Conservation (phyloP, 2,888 invertebrate species). For the Phengaris alcon region DNA sequence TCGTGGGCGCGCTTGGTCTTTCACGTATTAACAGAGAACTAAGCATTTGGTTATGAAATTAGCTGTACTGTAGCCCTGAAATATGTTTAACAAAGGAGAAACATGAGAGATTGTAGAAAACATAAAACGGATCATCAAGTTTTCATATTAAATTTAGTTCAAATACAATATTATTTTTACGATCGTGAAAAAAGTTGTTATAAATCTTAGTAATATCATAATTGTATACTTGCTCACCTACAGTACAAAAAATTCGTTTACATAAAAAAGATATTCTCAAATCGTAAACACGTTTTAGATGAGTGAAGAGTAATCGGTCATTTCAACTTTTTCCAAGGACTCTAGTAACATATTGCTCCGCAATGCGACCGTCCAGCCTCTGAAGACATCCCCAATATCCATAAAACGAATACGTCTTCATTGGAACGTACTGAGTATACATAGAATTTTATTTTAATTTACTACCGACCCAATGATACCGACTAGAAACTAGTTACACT, state of each 20-base stretch:
- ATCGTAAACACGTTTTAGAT: neutral
- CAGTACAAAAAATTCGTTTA: no score
- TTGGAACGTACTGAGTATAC: neutral
- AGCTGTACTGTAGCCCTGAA: neutral
- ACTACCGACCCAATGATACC: no score
- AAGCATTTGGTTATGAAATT: neutral
- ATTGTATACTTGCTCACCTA: no score
- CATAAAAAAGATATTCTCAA: neutral
- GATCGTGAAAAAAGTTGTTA: no score
- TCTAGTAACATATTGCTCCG: neutral
- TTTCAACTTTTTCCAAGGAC: slow-evolving; percentile 9
- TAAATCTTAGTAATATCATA: no score
- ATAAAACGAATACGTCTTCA: neutral
- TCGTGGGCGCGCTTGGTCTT: neutral
- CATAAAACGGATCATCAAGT: no score
- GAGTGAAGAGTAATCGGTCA: neutral
- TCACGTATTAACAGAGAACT: neutral
- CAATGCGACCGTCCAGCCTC: slow-evolving; percentile 6
- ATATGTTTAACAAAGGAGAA: no score
- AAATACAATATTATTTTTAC: no score
- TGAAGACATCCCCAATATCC: neutral
- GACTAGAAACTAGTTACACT: no score
- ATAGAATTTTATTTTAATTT: neutral
- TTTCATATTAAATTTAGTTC: no score
- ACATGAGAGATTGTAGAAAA: neutral